These are phyloP conservation scores for Actinemys pallida DNA, from an alignment of 2,113 vertebrate genomes.

Conservation along the genomic window DNA sequence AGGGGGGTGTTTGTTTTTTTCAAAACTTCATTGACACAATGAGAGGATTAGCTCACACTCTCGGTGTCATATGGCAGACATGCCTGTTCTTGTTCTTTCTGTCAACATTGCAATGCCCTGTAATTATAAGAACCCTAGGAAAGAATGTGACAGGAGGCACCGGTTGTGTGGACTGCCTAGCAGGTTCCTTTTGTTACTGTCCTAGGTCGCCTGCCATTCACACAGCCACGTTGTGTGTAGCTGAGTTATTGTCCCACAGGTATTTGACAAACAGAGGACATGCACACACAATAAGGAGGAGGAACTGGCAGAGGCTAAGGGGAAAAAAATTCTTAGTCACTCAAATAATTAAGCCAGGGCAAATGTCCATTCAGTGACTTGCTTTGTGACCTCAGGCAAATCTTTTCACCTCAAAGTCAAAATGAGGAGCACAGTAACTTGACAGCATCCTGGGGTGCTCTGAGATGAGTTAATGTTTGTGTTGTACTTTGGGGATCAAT, in stretches of 20 bases:
- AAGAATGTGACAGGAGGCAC: neutral
- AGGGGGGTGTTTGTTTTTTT: neutral
- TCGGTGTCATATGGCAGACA: rapidly evolving
- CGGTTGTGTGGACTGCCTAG: neutral
- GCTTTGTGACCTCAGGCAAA: no score
- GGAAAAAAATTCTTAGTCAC: neutral
- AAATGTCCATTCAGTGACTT: neutral
- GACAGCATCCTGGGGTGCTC: neutral
- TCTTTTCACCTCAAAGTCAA: neutral
- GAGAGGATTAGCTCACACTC: constrained; percentile 17
- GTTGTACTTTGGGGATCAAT: neutral
- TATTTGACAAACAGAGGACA: neutral
- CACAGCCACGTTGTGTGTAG: neutral
- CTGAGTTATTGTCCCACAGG: neutral
- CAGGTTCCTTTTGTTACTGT: neutral
- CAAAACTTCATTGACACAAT: neutral
- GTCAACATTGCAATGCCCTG: rapidly evolving
- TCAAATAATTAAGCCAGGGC: neutral
- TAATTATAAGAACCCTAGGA: neutral
- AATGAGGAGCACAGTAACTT: neutral
- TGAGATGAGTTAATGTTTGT: neutral
- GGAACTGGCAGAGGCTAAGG: rapidly evolving
- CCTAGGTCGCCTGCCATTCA: neutral
- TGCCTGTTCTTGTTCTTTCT: neutral
- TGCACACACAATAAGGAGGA: neutral